Evolutionary conservation across 2,113 vertebrate genomes (phyloP), one percentile per base, ranked within the genome.

Genomic region (Mola mola): DNA sequence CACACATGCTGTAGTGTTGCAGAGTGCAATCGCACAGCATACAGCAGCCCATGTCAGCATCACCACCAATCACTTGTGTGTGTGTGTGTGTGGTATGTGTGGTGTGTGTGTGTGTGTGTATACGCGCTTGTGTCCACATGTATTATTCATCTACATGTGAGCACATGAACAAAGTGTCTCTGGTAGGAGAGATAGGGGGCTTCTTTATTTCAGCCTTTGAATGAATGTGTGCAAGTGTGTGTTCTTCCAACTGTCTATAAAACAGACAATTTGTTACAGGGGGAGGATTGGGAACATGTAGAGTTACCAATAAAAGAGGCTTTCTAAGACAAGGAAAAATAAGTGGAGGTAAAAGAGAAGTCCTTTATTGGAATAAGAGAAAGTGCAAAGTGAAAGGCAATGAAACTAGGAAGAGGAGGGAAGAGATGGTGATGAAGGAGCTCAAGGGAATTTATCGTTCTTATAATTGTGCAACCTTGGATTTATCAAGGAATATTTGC

Each of bases 131-230:
- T 48, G 6, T 56, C 47, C 70, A 81, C 87, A 87, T 86, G 84
- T 86, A 89, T 90, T 90, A 91, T 91, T 90, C 83, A 91, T 91
- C 79, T 84, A 78, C 89, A 88, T 87, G 84, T 72, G 37, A 69
- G 70, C 77, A 62, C 88, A 85, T 88, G 84, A 88, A 82, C 70
- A 9, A 61, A 87, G 87, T 64, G 87, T 87, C 88, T 90, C 88
- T 91, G 89, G 66, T 64, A 55, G 68, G 40, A 60, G 79, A 80
- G 88, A 91, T 92, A 91, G 90, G 87, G 72, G 53, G 59, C 67
- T 74, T 82, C 87, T 90, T 88, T 88, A 83, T 85, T 88, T 81
- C 70, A 82, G 73, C 36, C 59, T 63, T 57, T 76, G 63, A 62
- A 75, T 75, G 79, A 33, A 57, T 66, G 60, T 46, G 56, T 12